These are phyloP conservation scores for Drosophila arizonae DNA, from an alignment of 1,140 invertebrate species.

Conservation along the genomic window DNA sequence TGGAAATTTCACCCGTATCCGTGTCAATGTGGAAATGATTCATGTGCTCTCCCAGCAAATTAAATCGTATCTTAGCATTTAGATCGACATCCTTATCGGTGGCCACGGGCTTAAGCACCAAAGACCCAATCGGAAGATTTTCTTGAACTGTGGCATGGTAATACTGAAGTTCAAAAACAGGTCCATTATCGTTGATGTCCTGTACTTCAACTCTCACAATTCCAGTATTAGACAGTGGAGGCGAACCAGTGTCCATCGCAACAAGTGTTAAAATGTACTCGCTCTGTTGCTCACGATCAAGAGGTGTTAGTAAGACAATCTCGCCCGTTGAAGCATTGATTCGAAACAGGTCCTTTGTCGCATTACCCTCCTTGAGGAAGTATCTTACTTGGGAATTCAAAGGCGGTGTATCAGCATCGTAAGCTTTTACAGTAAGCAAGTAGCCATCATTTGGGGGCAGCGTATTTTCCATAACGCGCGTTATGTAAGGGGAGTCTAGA, in stretches of 20 bases:
- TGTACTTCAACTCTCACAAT: constrained; percentile 93
- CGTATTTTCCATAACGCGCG: constrained; percentile 96
- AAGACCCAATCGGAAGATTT: constrained; percentile 89
- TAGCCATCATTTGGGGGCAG: constrained; percentile 90
- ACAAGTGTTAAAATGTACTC: constrained; percentile 93
- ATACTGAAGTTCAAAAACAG: constrained; percentile 90
- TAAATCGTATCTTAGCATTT: constrained; percentile 93
- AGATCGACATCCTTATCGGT: constrained; percentile 91
- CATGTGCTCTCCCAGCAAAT: constrained; percentile 90
- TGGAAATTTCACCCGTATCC: constrained; percentile 89
- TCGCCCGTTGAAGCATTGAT: constrained; percentile 95
- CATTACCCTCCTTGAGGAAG: constrained; percentile 95
- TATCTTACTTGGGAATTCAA: constrained; percentile 95
- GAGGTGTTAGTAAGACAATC: constrained; percentile 90
- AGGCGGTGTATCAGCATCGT: constrained; percentile 94
- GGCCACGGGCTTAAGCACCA: constrained; percentile 89
- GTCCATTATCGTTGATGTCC: constrained; percentile 96
- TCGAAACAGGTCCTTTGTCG: constrained; percentile 88
- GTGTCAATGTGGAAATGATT: constrained; percentile 90
- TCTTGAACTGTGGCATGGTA: constrained; percentile 91
- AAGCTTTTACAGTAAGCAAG: constrained; percentile 91
- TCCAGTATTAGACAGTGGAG: constrained; percentile 93
- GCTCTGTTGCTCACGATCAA: constrained; percentile 92
- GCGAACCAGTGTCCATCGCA: constrained; percentile 96
- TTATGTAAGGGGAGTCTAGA: constrained; percentile 94